Evolutionary conservation across 1,140 invertebrate species (phyloP), one percentile per base, ranked within the genome.

Genomic region (Agrilus planipennis): DNA sequence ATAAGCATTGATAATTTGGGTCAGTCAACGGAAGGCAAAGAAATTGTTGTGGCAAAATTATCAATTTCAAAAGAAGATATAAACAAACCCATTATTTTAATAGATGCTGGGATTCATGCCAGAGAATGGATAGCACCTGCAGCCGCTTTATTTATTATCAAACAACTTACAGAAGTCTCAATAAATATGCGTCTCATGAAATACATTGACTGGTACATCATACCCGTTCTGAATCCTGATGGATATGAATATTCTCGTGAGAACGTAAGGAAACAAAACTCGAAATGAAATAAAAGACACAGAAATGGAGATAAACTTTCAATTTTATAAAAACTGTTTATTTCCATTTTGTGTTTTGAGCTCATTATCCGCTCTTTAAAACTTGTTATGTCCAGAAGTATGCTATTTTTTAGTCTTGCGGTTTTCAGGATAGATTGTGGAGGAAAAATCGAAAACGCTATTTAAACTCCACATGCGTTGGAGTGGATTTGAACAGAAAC

Each of bases 201-300:
- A 15, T 64, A 69, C 18, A 75, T 76, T 16, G 81, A 86, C 49
- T 88, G 84, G 77, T 75, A 78, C 54, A 75, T 91, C 23, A 62
- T 88, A 51, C 83, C 84, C 0, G 70, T 85, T 7, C 62, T 73
- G 12, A 89, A 89, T 67, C 84, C 85, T 0, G 85, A 89, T 55
- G 84, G 84, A 1, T 86, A 87, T 56, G 80, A 81, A 47, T 84
- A 76, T 52, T 78, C 78, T 10, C 22, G n/a, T n/a, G n/a, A 64
- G 22, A 37, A 39, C 34, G 36, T 37, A 30, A 67, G 74, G 19
- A 28, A n/a, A n/a, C n/a, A n/a, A n/a, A n/a, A n/a, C n/a, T n/a
- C n/a, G n/a, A n/a, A n/a, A n/a, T n/a, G n/a, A n/a, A n/a, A n/a
- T n/a, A n/a, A n/a, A n/a, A n/a, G n/a, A n/a, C n/a, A n/a, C n/a